These are phyloP conservation scores for Helleia helle DNA, from an alignment of 2,888 invertebrate genomes.

Conservation along the genomic window DNA sequence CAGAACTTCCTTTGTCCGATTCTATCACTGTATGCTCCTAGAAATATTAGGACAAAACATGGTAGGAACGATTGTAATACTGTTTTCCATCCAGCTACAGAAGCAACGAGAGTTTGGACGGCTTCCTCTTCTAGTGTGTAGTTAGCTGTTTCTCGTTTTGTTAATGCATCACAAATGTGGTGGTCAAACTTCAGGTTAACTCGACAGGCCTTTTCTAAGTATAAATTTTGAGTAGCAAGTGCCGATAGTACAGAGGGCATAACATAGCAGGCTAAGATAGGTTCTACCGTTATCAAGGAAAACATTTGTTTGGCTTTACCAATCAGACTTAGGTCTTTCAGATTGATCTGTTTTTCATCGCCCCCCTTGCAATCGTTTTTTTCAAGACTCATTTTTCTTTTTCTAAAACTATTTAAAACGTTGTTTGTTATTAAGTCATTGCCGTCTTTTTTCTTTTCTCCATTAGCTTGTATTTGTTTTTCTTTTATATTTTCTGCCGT, in stretches of 20 bases:
- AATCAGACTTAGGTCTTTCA: slow-evolving; percentile 66
- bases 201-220: slow-evolving; percentile 89
- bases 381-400: slow-evolving; percentile 36
- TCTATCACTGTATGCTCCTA: slow-evolving; percentile 85
- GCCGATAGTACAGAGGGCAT: slow-evolving; percentile 78
- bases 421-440: slow-evolving; percentile 52
- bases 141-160: slow-evolving; percentile 79
- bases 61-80: slow-evolving; percentile 87
- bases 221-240: slow-evolving; percentile 87
- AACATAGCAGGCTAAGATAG: slow-evolving; percentile 83
- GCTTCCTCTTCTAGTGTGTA: slow-evolving; percentile 74
- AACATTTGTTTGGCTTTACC: slow-evolving; percentile 74
- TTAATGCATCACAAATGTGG: slow-evolving; percentile 84
- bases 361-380: slow-evolving; percentile 26
- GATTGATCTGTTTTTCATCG: slow-evolving; percentile 37
- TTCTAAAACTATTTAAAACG: slow-evolving; percentile 44
- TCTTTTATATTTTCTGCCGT: slow-evolving; percentile 24
- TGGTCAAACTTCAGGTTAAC: slow-evolving; percentile 84
- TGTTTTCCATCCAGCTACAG: slow-evolving; percentile 90
- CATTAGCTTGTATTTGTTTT: slow-evolving; percentile 15
- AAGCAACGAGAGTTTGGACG: slow-evolving; percentile 83
- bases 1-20: slow-evolving; percentile 83
- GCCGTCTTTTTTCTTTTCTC: slow-evolving; percentile 34
- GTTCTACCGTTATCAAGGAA: slow-evolving; percentile 82
- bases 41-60: slow-evolving; percentile 84